Conservation (phyloP, 2,113 vertebrate genomes). For the Polyodon spathula region DNA sequence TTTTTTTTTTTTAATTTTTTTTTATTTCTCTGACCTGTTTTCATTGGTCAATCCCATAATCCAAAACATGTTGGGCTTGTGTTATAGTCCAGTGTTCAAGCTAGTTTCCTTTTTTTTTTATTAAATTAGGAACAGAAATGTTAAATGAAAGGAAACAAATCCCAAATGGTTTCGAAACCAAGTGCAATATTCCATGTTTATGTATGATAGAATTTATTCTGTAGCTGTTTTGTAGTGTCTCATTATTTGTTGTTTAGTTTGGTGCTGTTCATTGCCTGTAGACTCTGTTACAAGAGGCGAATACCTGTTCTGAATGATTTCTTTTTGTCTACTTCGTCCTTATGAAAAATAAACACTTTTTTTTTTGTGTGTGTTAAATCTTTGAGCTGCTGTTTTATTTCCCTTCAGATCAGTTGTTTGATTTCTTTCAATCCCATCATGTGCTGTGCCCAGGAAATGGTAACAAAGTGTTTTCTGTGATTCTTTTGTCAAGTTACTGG, state of each 20-base stretch:
- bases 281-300: slow-evolving; percentile 54
- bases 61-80: slow-evolving; percentile 25
- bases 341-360: slow-evolving; percentile 68
- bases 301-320: slow-evolving; percentile 57
- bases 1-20: not conserved
- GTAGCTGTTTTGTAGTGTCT: slow-evolving; percentile 58
- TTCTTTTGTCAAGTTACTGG: no score
- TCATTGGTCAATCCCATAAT: slow-evolving; percentile 50
- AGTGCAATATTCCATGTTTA: slow-evolving; percentile 71
- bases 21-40: slow-evolving; percentile 9
- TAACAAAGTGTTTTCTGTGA: no score
- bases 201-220: slow-evolving; percentile 72
- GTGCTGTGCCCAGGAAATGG: no score
- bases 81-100: slow-evolving; percentile 52
- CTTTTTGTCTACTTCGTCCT: slow-evolving; percentile 73
- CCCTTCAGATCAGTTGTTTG: no score
- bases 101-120: slow-evolving; percentile 43
- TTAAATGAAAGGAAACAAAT: slow-evolving; percentile 42
- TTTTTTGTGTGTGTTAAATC: not conserved
- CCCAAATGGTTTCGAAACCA: slow-evolving; percentile 65
- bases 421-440: no score
- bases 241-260: slow-evolving; percentile 56
- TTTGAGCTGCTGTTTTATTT: no score
- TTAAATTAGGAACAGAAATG: slow-evolving; percentile 43
- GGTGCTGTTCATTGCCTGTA: slow-evolving; percentile 43